Evolutionary conservation across 2,113 vertebrate species (phyloP), one percentile per base, ranked within the genome.

Genomic region (Potamarius usumacintae): DNA sequence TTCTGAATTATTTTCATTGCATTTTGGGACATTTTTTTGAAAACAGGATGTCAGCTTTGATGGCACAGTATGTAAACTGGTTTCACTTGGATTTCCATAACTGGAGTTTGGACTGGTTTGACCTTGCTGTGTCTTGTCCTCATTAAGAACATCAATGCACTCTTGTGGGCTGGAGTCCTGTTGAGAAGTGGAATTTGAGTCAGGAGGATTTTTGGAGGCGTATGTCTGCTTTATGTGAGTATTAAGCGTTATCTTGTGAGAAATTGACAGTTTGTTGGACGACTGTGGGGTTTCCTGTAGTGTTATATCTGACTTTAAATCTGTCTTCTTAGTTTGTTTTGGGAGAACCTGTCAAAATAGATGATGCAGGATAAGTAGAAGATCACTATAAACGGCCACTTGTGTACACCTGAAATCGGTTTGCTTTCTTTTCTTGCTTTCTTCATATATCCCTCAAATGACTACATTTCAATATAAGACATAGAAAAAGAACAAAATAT

Each of bases 241-340:
- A 72, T 53, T 30, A 22, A 53, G 60, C 7, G 22, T 86, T 84
- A 52, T 79, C 67, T 69, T 90, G 17, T 88, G 84, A 81, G 85
- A 71, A 84, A 87, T 20, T 27, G 89, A 48, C 55, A 83, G 77
- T 78, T 90, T 88, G 82, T 48, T 88, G 65, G 87, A 80, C 71
- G 84, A 82, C 78, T 88, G 82, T 88, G 84, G 82, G 79, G 88
- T 92, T 91, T 86, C 93, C 89, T 94, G 94, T 14, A 89, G 88
- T 77, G 90, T 89, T 65, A 89, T 82, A 84, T 92, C 92, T 84
- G 91, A 91, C 88, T 93, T 94, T 85, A 91, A 91, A 71, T 95
- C 94, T 42, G 93, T 90, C 87, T 94, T 95, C 88, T 90, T 90
- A 4, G 90, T 90, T 91, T 92, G 92, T 88, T 95, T 95, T 89